Percentiles rank a stretch among this genome's conserved stretches.
These are phyloP conservation scores for Drosophila lutescens DNA, from an alignment of 2,888 invertebrate species.

Conservation along the genomic window DNA sequence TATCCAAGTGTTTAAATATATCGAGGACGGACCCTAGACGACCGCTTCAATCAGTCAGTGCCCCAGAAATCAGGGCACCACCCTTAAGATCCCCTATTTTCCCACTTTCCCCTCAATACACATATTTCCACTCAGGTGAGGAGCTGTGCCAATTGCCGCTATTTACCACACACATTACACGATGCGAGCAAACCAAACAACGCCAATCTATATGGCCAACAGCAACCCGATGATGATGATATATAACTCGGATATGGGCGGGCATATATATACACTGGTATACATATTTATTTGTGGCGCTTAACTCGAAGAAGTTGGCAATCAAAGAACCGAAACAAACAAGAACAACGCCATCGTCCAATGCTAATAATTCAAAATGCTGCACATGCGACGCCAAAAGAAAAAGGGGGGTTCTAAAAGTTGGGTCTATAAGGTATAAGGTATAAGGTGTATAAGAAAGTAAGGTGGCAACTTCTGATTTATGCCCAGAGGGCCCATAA, in stretches of 20 bases:
- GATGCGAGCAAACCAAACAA: conserved; percentile 63
- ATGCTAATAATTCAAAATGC: conserved; percentile 73
- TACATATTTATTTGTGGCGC: conserved; percentile 43
- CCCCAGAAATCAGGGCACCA: conserved; percentile 9
- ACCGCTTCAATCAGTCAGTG: conserved; percentile 51
- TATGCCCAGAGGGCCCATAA: conserved; percentile 65
- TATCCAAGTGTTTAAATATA: too few species aligned
- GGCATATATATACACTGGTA: neutral
- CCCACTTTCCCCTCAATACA: neutral
- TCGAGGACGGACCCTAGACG: neutral
- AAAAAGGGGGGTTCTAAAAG: neutral
- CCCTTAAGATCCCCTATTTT: neutral
- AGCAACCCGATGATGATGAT: conserved; percentile 44
- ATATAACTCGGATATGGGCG: conserved; percentile 38
- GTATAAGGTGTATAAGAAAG: conserved; percentile 22
- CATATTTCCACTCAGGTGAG: conserved; percentile 5
- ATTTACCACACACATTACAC: conserved; percentile 71
- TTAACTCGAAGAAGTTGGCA: conserved; percentile 59
- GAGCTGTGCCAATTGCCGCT: conserved; percentile 53
- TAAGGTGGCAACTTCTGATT: conserved; percentile 41
- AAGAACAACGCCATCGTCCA: conserved; percentile 42
- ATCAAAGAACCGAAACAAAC: conserved; percentile 62
- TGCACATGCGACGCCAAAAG: conserved; percentile 64
- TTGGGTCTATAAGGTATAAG: too few species aligned
- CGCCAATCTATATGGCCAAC: conserved; percentile 56